Conservation (phyloP, 2,888 invertebrate genomes). For the Diachrysia chrysitis region DNA sequence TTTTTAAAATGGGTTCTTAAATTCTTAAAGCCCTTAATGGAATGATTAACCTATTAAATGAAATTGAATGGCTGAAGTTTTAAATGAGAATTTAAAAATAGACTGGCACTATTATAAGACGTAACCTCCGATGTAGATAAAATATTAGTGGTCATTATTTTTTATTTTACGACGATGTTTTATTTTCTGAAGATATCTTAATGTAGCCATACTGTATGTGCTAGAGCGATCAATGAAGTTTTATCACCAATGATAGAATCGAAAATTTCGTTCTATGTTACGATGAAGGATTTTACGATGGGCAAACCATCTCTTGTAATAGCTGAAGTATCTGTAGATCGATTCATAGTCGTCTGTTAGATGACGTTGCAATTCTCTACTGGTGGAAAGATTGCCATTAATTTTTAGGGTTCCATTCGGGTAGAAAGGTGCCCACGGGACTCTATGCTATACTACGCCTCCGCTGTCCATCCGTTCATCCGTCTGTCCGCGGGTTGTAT, state of each 20-base stretch:
- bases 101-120: background rate
- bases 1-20: background rate
- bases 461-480: too few species aligned
- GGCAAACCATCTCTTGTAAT: constrained; percentile 7
- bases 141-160: background rate
- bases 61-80: background rate
- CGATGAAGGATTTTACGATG: constrained; percentile 4
- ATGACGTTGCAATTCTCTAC: background rate
- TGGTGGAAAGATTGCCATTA: background rate
- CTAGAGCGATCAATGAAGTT: background rate
- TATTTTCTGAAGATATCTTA: background rate
- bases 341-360: background rate
- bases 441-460: too few species aligned
- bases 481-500: too few species aligned
- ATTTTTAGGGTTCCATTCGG: background rate
- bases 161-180: background rate
- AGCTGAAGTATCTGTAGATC: background rate
- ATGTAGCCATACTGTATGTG: background rate
- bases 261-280: background rate
- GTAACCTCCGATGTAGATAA: too few species aligned
- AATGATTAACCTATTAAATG: background rate
- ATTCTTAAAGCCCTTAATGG: background rate
- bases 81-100: background rate
- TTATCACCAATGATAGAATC: background rate
- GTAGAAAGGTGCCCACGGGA: too few species aligned